Evolutionary conservation across 2,888 invertebrate genomes (phyloP), one percentile per base, ranked within the genome.

Genomic region (Dromius quadrimaculatus): DNA sequence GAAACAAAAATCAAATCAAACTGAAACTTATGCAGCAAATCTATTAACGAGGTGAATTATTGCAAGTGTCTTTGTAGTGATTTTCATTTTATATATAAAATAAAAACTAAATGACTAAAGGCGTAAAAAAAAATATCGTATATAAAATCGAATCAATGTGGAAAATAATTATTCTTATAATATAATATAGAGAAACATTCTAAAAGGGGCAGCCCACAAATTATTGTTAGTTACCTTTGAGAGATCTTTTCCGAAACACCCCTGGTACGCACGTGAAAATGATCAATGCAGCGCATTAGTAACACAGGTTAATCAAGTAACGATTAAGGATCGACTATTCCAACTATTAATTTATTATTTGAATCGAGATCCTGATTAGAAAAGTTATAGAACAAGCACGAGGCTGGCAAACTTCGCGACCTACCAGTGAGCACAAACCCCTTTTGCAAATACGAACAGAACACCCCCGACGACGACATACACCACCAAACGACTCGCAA

Each of bases 171-270:
- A 61, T 69, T 69, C 61, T 61, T 69, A 69, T 68, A 74, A 75
- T 76, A 77, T 73, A 77, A 79, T 77, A 82, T 77, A 82, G 75
- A 80, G 75, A 78, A 79, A 81, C 81, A 82, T 82, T 82, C 82
- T 82, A 83, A 82, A 78, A 81, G 80, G 83, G 82, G 81, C 82
- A 83, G 82, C 82, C 81, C 81, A 83, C 80, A 83, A 82, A 80
- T 70, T 72, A 71, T 78, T 83, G 82, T 83, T 88, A 90, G 90
- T 92, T 93, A 93, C 93, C 93, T 93, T 93, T 93, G 91, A 93
- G 92, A 90, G 93, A 93, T 92, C 93, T 92, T 93, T 93, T 93
- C 92, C 93, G 93, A 93, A 93, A 93, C 90, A 93, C 92, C 90
- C 93, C 93, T 93, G 86, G 84, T 83, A 84, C 84, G 85, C 86